Evolutionary conservation across 2,113 vertebrate species (phyloP).

Genomic region (Peromyscus polionotus): DNA sequence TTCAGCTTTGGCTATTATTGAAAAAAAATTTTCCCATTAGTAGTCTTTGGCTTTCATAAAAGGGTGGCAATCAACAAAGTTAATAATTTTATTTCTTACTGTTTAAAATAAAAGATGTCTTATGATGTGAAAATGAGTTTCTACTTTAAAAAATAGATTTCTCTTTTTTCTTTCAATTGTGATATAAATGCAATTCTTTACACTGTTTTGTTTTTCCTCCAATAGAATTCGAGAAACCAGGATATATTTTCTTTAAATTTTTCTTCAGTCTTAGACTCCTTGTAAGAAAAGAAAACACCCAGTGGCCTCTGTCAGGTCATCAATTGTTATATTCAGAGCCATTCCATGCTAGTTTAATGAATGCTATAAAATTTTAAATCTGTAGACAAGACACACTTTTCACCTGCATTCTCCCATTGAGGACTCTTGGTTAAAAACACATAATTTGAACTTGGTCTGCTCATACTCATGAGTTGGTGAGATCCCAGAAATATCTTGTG

Average conservation of each 20-base stretch:
- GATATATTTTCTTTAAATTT: conserved; percentile 45
- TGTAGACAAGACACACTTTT: conserved; percentile 73
- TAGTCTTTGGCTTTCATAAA: conserved; percentile 75
- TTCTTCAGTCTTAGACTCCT: conserved; percentile 57
- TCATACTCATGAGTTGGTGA: conserved; percentile 63
- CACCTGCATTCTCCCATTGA: conserved; percentile 59
- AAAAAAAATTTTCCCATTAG: conserved; percentile 26
- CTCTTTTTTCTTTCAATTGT: conserved; percentile 49
- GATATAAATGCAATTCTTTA: conserved; percentile 58
- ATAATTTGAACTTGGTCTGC: conserved; percentile 69
- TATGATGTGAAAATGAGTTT: conserved; percentile 55
- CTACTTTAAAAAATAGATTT: conserved; percentile 36
- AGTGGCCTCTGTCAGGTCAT: conserved; percentile 55
- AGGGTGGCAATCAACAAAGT: conserved; percentile 54
- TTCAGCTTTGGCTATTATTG: conserved; percentile 65
- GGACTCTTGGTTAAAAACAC: conserved; percentile 58
- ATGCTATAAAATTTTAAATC: conserved; percentile 62
- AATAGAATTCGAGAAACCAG: background rate
- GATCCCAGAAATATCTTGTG: conserved; percentile 66
- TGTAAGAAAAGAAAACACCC: conserved; percentile 50
- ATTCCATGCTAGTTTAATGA: conserved; percentile 63
- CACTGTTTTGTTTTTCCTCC: conserved; percentile 47
- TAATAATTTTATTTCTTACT: conserved; percentile 61
- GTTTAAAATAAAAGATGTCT: conserved; percentile 58
- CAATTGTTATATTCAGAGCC: conserved; percentile 57